Conservation (phyloP, 2,797 vertebrate genomes). For the Microctenopoma stevenorrisi region DNA sequence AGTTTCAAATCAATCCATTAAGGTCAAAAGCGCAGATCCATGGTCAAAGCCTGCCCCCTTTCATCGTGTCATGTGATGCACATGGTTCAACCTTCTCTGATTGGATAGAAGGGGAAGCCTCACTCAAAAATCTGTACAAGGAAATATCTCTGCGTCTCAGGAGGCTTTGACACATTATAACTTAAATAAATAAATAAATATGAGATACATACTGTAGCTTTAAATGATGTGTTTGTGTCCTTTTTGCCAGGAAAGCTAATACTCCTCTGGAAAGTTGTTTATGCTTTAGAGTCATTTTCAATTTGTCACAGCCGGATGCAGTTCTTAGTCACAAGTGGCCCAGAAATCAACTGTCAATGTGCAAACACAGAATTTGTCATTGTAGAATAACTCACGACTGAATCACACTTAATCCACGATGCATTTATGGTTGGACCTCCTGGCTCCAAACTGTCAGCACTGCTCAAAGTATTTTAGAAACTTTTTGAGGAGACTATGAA, state of each 20-base stretch:
- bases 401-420: constrained; percentile 56
- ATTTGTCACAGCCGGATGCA: constrained; percentile 53
- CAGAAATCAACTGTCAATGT: constrained; percentile 48
- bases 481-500: constrained; percentile 13
- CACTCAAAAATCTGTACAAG: too few species aligned
- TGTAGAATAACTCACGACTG: constrained; percentile 22
- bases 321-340: constrained; percentile 48
- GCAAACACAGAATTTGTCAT: constrained; percentile 36
- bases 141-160: too few species aligned
- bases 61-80: too few species aligned
- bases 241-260: constrained; percentile 18
- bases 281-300: constrained; percentile 48
- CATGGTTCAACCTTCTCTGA: too few species aligned
- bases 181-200: too few species aligned
- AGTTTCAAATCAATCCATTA: too few species aligned
- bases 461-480: constrained; percentile 33
- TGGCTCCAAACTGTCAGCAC: constrained; percentile 20
- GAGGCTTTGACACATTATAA: too few species aligned
- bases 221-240: neutral
- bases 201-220: neutral
- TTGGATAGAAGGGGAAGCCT: too few species aligned
- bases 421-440: constrained; percentile 37
- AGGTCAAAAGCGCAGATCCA: too few species aligned
- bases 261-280: constrained; percentile 44
- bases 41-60: too few species aligned